These are phyloP conservation scores for Athene cunicularia DNA, from an alignment of 2,113 vertebrate genomes.

Conservation along the genomic window DNA sequence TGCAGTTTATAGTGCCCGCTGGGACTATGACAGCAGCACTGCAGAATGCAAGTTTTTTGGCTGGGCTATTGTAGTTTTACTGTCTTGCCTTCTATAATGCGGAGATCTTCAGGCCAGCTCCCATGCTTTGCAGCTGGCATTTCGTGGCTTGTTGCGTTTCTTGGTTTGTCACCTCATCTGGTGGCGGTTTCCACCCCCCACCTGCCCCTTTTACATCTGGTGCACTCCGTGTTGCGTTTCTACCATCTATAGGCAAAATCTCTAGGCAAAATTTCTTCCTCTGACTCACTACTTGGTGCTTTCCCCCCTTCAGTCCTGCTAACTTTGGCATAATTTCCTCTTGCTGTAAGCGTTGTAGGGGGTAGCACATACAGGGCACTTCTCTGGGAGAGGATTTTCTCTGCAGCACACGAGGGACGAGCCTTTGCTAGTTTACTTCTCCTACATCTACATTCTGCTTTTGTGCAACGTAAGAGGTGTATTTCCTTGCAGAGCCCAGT, in stretches of 20 bases:
- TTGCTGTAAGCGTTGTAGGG: background rate
- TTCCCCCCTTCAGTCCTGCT: background rate
- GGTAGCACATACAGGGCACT: background rate
- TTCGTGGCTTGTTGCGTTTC: fast-evolving
- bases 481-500: background rate
- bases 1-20: background rate
- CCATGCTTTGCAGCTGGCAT: background rate
- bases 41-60: background rate
- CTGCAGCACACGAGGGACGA: fast-evolving
- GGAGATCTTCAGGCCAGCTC: background rate
- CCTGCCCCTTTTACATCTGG: background rate
- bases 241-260: conserved; percentile 58
- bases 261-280: conserved; percentile 34
- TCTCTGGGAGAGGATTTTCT: background rate
- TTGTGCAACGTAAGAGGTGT: fast-evolving
- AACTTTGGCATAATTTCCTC: background rate
- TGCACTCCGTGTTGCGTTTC: fast-evolving
- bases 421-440: background rate
- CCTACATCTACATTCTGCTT: background rate
- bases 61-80: background rate
- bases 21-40: conserved; percentile 4
- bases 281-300: background rate
- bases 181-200: background rate
- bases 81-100: background rate
- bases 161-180: background rate